Conservation (phyloP, 2,797 vertebrate genomes). For the Takifugu rubripes region DNA sequence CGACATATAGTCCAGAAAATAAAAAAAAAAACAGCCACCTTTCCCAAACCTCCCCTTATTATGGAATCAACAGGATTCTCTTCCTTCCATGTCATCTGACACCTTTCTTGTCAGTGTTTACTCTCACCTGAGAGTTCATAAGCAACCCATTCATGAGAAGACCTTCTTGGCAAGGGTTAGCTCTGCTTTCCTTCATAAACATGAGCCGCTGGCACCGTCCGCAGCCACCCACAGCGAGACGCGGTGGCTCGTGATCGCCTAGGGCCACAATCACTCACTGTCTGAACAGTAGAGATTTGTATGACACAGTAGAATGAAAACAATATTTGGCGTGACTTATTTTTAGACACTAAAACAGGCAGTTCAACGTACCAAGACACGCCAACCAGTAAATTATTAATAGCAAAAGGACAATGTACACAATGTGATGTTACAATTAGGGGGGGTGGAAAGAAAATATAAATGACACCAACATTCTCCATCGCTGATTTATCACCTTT, state of each 20-base stretch:
- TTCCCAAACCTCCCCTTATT: neutral
- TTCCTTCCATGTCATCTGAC: neutral
- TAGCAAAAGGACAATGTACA: too few species aligned
- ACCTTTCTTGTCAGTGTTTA: neutral
- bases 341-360: slow-evolving; percentile 12
- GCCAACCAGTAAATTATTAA: too few species aligned
- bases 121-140: neutral
- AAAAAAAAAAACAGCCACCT: too few species aligned
- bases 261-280: neutral
- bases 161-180: neutral
- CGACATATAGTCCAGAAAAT: too few species aligned
- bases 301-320: too few species aligned
- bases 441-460: neutral
- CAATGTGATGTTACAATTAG: neutral
- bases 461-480: slow-evolving; percentile 2
- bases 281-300: too few species aligned
- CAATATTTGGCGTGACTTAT: neutral
- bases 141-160: neutral
- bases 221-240: slow-evolving; percentile 15
- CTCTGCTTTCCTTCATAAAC: slow-evolving; percentile 8
- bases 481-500: slow-evolving; percentile 22
- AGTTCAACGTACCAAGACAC: neutral
- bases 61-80: neutral
- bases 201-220: slow-evolving; percentile 2
- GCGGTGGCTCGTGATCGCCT: slow-evolving; percentile 2